phyloP scores from a whole-genome alignment of 1,140 invertebrate species.

The Paracyclopina nana region DNA sequence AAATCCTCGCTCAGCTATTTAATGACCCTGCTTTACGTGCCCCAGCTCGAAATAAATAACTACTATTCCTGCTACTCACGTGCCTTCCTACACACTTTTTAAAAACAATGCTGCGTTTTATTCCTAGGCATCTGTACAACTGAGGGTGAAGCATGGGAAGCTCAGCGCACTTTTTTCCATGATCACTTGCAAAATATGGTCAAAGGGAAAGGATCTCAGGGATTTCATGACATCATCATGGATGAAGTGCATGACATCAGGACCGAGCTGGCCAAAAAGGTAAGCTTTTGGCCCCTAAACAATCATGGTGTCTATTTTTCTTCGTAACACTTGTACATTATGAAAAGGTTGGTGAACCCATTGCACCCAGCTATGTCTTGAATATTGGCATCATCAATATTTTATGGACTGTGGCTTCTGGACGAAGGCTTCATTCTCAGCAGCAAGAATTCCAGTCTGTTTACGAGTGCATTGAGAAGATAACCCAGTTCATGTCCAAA shows the following conservation, averaged over 20 bases:
- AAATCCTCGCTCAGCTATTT: too few species aligned
- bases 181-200: neutral
- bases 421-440: constrained; percentile 5
- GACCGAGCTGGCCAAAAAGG: constrained; percentile 7
- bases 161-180: neutral
- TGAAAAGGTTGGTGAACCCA: neutral
- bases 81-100: too few species aligned
- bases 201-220: neutral
- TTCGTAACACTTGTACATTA: neutral
- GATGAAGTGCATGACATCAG: constrained; percentile 10
- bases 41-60: too few species aligned
- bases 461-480: constrained; percentile 13
- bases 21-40: too few species aligned
- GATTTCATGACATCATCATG: constrained; percentile 6
- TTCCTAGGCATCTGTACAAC: neutral
- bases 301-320: neutral
- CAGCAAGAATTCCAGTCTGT: constrained; percentile 15
- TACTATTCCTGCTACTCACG: too few species aligned
- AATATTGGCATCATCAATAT: constrained; percentile 13
- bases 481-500: constrained; percentile 14
- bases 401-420: constrained; percentile 3
- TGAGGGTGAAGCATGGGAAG: neutral
- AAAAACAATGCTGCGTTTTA: too few species aligned
- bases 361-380: constrained; percentile 3
- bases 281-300: neutral